phyloP scores from a whole-genome alignment of 2,888 invertebrate species.

The Helicoverpa assulta region DNA sequence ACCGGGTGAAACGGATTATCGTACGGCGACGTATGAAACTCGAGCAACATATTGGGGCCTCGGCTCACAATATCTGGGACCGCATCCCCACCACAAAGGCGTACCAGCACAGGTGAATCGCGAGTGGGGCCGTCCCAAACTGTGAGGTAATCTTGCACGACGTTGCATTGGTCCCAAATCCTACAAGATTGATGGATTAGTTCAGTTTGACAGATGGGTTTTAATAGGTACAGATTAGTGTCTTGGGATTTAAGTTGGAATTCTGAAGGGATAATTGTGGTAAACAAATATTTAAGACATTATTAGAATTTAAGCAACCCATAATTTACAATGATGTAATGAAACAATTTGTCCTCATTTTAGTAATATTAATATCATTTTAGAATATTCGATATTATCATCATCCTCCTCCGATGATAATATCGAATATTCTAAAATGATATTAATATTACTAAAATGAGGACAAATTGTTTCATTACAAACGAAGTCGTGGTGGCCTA shows the following conservation, averaged over 20 bases:
- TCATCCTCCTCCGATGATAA: no score
- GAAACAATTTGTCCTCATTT: no score
- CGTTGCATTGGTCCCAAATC: slow-evolving; percentile 95
- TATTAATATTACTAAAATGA: no score
- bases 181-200: slow-evolving; percentile 79
- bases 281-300: background rate
- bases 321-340: no score
- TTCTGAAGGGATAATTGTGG: background rate
- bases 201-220: slow-evolving; percentile 51
- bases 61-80: slow-evolving; percentile 95
- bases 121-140: slow-evolving; percentile 94
- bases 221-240: slow-evolving; percentile 36
- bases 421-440: no score
- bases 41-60: slow-evolving; percentile 94
- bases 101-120: slow-evolving; percentile 93
- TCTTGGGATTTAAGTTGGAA: slow-evolving; percentile 21
- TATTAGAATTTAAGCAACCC: no score
- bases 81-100: slow-evolving; percentile 95
- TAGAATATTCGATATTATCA: no score
- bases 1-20: slow-evolving; percentile 95
- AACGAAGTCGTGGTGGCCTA: no score
- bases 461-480: no score
- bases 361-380: no score
- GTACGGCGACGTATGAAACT: slow-evolving; percentile 95
- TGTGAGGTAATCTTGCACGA: slow-evolving; percentile 95